Evolutionary conservation across 1,140 invertebrate genomes (phyloP), one percentile per base, ranked within the genome.

Genomic region (Trichonephila clavata): DNA sequence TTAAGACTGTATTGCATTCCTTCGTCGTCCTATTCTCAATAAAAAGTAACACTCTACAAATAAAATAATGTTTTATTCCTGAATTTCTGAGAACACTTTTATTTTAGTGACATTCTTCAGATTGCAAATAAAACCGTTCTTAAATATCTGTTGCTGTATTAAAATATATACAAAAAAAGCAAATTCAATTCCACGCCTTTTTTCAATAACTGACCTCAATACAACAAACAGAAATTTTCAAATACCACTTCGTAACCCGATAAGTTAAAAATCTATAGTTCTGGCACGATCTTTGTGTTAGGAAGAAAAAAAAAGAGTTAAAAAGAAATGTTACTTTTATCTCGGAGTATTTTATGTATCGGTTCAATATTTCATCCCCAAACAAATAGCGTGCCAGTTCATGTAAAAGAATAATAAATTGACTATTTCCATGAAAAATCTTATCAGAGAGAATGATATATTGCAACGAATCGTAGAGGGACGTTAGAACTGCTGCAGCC

Each of bases 371-470:
- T 77, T 77, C 27, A 77, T 77, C 71, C 71, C 32, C 71, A 77
- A 77, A 77, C 71, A 77, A 77, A 77, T 77, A 77, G 71, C 71
- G 71, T 77, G 71, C 71, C 71, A 77, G 71, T 77, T 77, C 71
- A 32, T 77, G 71, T 77, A 77, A 77, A 77, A 77, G 71, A 77
- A 77, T 77, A 77, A 77, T 77, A 77, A 77, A 77, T 77, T 77
- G 71, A 77, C 71, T 77, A 77, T 77, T 77, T 77, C 71, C 71
- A 77, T 32, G 71, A 27, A 77, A 77, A 77, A 77, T 77, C 71
- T 77, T 77, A 77, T 77, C 71, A 77, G 71, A 27, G 16, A 77
- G 71, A 77, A 77, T 77, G 71, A 77, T 77, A 77, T 77, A 77
- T 77, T 77, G 32, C 24, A 77, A 24, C 71, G 71, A 77, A 32